Evolutionary conservation across 1,140 invertebrate species (phyloP).

Genomic region (Polypedilum pembai): DNA sequence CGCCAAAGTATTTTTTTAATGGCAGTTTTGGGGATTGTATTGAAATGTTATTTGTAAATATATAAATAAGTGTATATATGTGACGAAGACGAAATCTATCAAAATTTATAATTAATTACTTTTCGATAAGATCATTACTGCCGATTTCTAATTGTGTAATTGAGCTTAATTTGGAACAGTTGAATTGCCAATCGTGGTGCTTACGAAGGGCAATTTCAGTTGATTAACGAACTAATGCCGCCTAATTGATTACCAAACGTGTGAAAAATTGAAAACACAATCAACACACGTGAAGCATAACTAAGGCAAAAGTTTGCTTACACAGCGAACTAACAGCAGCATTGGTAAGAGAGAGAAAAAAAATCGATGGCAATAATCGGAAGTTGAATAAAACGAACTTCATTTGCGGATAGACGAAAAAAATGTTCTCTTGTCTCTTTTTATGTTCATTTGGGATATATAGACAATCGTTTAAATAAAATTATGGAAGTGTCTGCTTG

Average conservation of each 20-base stretch:
- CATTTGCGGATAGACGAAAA: constrained; percentile 2
- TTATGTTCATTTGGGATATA: neutral
- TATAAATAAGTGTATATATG: neutral
- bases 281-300: constrained; percentile 1
- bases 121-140: constrained; percentile 20
- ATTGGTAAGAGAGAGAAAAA: neutral
- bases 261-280: constrained; percentile 18
- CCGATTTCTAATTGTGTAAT: constrained; percentile 24
- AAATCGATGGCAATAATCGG: constrained; percentile 11
- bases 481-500: neutral
- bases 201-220: constrained; percentile 3
- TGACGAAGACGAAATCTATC: neutral
- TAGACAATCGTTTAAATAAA: constrained; percentile 18
- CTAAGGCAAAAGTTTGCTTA: neutral
- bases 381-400: constrained; percentile 11
- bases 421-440: neutral
- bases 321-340: neutral
- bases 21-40: neutral
- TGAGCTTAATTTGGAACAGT: constrained; percentile 9
- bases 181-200: neutral
- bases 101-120: constrained; percentile 26
- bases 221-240: constrained; percentile 16
- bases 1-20: neutral
- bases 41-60: too few species aligned
- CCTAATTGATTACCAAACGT: constrained; percentile 8